These are phyloP conservation scores for Callorhinus ursinus DNA, from an alignment of 2,113 vertebrate species.

Conservation along the genomic window DNA sequence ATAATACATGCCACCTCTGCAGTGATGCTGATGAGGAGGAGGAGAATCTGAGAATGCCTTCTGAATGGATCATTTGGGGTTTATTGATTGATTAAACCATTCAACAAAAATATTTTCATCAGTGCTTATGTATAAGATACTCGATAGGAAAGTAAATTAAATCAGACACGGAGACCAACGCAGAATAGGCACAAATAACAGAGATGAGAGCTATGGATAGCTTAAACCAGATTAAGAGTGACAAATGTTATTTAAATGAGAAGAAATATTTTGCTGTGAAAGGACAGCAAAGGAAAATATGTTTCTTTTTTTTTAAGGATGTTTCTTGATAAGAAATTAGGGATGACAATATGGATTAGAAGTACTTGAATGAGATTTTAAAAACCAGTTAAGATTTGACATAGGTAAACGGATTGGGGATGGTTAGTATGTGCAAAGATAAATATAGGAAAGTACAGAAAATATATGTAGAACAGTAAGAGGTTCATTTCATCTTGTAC, in stretches of 20 bases:
- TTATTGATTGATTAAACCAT: neutral
- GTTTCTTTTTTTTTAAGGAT: neutral
- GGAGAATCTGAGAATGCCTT: neutral
- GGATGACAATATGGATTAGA: neutral
- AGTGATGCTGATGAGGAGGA: neutral
- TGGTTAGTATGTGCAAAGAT: neutral
- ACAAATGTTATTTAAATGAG: neutral
- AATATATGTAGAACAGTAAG: neutral
- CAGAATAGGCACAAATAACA: neutral
- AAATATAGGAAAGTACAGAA: neutral
- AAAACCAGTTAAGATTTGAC: neutral
- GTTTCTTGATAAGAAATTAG: neutral
- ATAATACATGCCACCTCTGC: neutral
- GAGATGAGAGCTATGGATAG: neutral
- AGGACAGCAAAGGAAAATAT: neutral
- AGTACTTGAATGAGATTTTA: neutral
- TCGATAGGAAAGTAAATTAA: neutral
- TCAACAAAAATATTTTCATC: neutral
- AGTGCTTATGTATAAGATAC: neutral
- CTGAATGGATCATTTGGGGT: neutral
- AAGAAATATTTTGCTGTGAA: neutral
- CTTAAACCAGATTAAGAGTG: neutral
- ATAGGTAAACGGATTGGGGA: neutral
- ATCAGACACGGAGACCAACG: neutral
- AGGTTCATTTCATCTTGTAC: neutral